Conservation (phyloP, 2,113 vertebrate genomes). For the Mirza zaza region DNA sequence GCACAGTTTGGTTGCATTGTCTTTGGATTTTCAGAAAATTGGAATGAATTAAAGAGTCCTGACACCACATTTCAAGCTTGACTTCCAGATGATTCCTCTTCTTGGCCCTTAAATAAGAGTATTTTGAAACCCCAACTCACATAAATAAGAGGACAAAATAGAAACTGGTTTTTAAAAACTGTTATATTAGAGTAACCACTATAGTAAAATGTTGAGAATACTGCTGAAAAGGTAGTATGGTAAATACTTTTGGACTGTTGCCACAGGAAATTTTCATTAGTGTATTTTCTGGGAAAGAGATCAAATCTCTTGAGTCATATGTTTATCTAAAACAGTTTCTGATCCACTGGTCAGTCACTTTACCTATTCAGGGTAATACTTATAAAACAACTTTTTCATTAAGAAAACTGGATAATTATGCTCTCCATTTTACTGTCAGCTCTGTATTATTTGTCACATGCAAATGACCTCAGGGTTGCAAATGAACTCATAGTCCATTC, state of each 20-base stretch:
- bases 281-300: background rate
- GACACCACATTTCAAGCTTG: background rate
- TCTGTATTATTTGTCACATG: background rate
- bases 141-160: background rate
- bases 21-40: background rate
- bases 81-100: background rate
- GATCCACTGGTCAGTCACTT: background rate
- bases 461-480: background rate
- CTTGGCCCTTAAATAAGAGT: background rate
- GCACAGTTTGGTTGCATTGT: background rate
- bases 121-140: background rate
- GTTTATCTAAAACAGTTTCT: constrained; percentile 1
- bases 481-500: background rate
- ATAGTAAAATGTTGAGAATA: background rate
- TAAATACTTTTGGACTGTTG: background rate
- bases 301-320: background rate
- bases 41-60: background rate
- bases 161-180: background rate
- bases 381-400: background rate
- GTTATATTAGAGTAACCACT: background rate
- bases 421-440: background rate
- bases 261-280: background rate
- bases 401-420: background rate
- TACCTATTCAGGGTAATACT: background rate
- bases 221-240: background rate